phyloP scores from a whole-genome alignment of 1,140 invertebrate species.

The Lerema accius region DNA sequence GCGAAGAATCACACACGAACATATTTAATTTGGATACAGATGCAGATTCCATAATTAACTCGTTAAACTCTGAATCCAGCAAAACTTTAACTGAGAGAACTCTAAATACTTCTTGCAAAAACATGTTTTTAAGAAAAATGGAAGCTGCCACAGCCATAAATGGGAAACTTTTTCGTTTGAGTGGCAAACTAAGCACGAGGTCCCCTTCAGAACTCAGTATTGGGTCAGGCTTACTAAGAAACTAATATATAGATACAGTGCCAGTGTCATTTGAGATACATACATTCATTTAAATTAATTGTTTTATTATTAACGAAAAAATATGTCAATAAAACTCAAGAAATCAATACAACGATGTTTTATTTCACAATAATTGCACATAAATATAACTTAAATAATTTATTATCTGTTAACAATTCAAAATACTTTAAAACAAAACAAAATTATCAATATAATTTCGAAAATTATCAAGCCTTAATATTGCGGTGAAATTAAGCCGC shows the following conservation, averaged over 20 bases:
- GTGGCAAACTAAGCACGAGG: conserved; percentile 52
- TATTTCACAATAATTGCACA: neutral
- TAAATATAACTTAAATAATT: conserved; percentile 1
- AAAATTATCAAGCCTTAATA: too few relatives aligned
- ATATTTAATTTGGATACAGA: conserved; percentile 63
- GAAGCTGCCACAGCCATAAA: conserved; percentile 70
- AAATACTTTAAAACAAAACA: too few relatives aligned
- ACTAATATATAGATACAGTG: conserved; percentile 14
- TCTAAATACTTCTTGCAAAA: conserved; percentile 64
- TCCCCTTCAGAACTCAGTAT: conserved; percentile 63
- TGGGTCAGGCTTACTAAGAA: conserved; percentile 43
- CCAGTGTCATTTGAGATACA: neutral
- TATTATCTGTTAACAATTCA: neutral
- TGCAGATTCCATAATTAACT: conserved; percentile 69
- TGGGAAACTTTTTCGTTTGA: conserved; percentile 64
- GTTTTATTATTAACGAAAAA: neutral
- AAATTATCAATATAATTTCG: too few relatives aligned
- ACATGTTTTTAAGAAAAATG: conserved; percentile 72
- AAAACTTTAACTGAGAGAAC: conserved; percentile 71
- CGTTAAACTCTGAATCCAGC: conserved; percentile 65
- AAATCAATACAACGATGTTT: neutral
- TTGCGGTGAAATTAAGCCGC: too few relatives aligned
- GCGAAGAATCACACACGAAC: conserved; percentile 70
- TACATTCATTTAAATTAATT: neutral
- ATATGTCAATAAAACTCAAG: neutral